Evolutionary conservation across 2,113 vertebrate species (phyloP).

Genomic region (Vimba vimba): DNA sequence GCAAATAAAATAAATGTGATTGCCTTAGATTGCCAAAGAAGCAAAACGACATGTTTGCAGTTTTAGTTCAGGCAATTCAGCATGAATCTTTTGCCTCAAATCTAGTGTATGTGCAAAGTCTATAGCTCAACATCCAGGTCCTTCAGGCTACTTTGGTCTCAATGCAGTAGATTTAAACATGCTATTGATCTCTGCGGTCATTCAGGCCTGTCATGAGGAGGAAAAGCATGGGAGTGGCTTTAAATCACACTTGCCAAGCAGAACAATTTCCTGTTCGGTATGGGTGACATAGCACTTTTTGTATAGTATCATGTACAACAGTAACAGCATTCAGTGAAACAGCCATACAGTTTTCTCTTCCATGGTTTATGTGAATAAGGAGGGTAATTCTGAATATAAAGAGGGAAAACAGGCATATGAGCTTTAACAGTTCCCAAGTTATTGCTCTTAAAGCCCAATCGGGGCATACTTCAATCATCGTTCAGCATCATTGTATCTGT

Average conservation of each 20-base stretch:
- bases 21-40: not conserved
- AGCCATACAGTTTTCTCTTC: not conserved
- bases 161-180: slow-evolving; percentile 21
- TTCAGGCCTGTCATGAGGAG: slow-evolving; percentile 35
- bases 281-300: slow-evolving; percentile 15
- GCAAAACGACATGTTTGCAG: not conserved
- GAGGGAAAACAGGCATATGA: not conserved
- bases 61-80: no score
- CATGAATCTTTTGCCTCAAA: not conserved
- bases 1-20: not conserved
- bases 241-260: slow-evolving; percentile 10
- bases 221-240: slow-evolving; percentile 11
- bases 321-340: not conserved
- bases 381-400: not conserved
- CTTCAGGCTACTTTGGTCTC: not conserved
- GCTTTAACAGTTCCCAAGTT: slow-evolving; percentile 25
- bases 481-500: slow-evolving; percentile 18
- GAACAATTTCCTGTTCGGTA: not conserved
- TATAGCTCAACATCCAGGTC: not conserved
- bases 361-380: not conserved
- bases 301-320: not conserved
- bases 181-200: slow-evolving; percentile 44
- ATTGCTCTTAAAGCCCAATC: slow-evolving; percentile 24
- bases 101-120: not conserved
- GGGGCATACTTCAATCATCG: not conserved